Evolutionary conservation across 2,113 vertebrate species (phyloP).

Genomic region (Rhinogobius similis): DNA sequence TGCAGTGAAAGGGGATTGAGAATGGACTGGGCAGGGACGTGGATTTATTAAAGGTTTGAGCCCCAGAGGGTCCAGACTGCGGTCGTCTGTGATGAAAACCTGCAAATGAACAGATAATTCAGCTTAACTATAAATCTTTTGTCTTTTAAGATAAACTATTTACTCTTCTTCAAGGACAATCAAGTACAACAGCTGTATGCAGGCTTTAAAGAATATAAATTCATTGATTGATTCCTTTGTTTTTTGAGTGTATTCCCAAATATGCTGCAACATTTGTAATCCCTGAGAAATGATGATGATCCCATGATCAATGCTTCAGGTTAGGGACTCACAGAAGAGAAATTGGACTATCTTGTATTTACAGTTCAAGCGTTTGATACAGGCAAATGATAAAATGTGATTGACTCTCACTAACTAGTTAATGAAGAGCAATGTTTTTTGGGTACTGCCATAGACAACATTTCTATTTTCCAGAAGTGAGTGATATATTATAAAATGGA

Average conservation of each 20-base stretch:
- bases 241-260: background rate
- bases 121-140: background rate
- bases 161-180: background rate
- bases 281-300: background rate
- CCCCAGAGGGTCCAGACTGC: conserved; percentile 4
- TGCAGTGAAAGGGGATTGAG: conserved; percentile 29
- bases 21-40: conserved; percentile 3
- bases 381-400: too few species aligned
- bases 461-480: too few species aligned
- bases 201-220: background rate
- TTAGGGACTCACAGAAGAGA: too few species aligned
- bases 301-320: too few species aligned
- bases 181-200: background rate
- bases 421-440: too few species aligned
- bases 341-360: too few species aligned
- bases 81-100: background rate
- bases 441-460: too few species aligned
- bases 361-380: too few species aligned
- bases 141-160: background rate
- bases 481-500: too few species aligned
- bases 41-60: background rate
- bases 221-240: background rate
- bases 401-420: too few species aligned
- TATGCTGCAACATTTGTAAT: background rate
- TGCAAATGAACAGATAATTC: background rate